Conservation (phyloP, 2,797 vertebrate species). For the Periophthalmus magnuspinnatus region DNA sequence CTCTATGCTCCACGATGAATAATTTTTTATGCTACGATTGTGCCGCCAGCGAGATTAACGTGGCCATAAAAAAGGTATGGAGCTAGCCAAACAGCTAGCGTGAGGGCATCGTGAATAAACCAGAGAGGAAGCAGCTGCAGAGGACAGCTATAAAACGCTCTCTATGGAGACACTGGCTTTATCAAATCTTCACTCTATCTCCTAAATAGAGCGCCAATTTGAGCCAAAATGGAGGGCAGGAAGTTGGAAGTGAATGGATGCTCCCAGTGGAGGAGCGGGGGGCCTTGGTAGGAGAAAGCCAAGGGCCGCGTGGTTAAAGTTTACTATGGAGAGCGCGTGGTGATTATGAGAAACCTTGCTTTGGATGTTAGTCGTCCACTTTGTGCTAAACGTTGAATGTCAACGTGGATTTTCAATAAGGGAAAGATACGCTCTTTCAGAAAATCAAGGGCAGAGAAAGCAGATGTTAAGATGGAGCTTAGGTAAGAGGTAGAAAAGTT, state of each 20-base stretch:
- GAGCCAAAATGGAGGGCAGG: slow-evolving; percentile 5
- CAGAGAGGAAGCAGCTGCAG: slow-evolving; percentile 26
- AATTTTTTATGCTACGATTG: neutral
- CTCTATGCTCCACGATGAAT: neutral
- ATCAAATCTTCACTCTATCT: slow-evolving; percentile 56
- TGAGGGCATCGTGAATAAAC: slow-evolving; percentile 55
- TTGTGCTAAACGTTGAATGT: slow-evolving; percentile 11
- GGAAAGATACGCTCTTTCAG: neutral
- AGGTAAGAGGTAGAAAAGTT: neutral
- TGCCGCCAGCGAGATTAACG: slow-evolving; percentile 43
- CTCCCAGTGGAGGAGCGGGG: neutral
- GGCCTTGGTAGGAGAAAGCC: slow-evolving; percentile 5
- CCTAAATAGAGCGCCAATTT: slow-evolving; percentile 18
- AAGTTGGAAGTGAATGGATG: neutral
- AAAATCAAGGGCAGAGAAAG: slow-evolving; percentile 1
- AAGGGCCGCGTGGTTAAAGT: neutral
- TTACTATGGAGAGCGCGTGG: slow-evolving; percentile 5
- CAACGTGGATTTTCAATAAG: slow-evolving; percentile 19
- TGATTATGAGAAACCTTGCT: slow-evolving; percentile 20
- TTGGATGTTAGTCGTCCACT: slow-evolving; percentile 13
- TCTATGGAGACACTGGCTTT: slow-evolving; percentile 43
- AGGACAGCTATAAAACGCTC: slow-evolving; percentile 54
- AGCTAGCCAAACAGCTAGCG: slow-evolving; percentile 36
- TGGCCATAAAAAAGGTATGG: slow-evolving; percentile 33
- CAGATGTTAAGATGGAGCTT: neutral